Base-by-base conservation (phyloP, 2,888 invertebrate genomes). In the Cacoxenus indagator region DNA sequence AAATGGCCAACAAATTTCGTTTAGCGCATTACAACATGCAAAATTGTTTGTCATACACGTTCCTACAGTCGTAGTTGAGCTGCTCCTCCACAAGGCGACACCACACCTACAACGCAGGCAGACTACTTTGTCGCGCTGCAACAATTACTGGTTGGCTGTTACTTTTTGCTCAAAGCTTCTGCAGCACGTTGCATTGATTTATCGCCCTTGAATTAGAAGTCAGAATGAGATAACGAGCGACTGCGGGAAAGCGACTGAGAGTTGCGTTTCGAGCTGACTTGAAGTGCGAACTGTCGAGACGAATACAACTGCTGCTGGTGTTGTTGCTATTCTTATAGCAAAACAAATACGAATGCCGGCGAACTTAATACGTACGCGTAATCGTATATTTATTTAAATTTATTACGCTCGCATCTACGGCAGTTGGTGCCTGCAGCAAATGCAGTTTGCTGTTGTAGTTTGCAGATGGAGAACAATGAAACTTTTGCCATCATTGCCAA, bases 311-410 rank as follows among this genome's bases (percentile, higher is more conserved):
- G n/a, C n/a, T n/a, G n/a, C n/a, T n/a, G n/a, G n/a, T n/a, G n/a
- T n/a, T n/a, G n/a, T n/a, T 51, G 22, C 51, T 11, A 22, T 51
- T 51, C 51, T 51, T 51, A 51, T 24, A 65, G 55, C 65, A n/a
- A 46, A 29, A 22, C 48, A 22, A 69, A 31, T 26, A 66, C 43
- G 31, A n/a, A 17, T 31, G 59, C 29, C 37, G 45, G 61, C 61
- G 8, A 83, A 81, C 80, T 81, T 83, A 81, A 81, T 81, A 81
- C 82, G 82, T 80, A 83, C 82, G 77, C 82, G 80, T 82, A 82
- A 83, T 83, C 79, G 82, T 82, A 82, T 81, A 81, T 84, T 84
- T 82, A 82, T 82, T 82, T 84, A 82, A 82, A 82, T 82, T 82
- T 82, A 82, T 82, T 82, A 75, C 82, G 71, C 70, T 51, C 22